Evolutionary conservation across 2,113 vertebrate species (phyloP).

Genomic region (Pogona vitticeps): DNA sequence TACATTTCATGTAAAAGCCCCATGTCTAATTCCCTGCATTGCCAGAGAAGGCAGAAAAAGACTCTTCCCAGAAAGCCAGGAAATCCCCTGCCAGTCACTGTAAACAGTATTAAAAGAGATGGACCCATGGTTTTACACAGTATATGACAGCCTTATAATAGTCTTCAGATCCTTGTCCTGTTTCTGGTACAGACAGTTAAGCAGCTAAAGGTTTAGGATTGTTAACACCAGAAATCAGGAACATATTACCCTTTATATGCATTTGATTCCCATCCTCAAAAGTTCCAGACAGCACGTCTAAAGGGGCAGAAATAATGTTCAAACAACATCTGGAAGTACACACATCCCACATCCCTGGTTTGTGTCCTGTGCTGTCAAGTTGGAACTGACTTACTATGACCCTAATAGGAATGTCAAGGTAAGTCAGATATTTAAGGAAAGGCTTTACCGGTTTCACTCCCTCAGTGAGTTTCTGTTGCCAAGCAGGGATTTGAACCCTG

Average conservation of each 20-base stretch:
- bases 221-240: not conserved
- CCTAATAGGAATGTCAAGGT: no score
- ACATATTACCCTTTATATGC: no score
- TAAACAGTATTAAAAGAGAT: not conserved
- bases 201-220: not conserved
- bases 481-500: no score
- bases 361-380: no score
- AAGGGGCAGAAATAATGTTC: not conserved
- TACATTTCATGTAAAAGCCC: no score
- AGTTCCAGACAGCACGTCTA: no score
- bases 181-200: not conserved
- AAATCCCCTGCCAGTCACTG: not conserved
- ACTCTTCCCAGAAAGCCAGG: not conserved
- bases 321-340: not conserved
- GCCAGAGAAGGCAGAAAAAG: not conserved
- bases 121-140: not conserved
- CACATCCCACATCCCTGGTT: no score
- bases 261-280: no score
- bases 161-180: not conserved
- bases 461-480: no score
- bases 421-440: no score
- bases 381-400: no score
- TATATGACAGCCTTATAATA: not conserved
- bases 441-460: no score
- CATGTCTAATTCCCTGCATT: not conserved